Conservation (phyloP, 2,888 invertebrate genomes). For the Caenorhabditis doughertyi region DNA sequence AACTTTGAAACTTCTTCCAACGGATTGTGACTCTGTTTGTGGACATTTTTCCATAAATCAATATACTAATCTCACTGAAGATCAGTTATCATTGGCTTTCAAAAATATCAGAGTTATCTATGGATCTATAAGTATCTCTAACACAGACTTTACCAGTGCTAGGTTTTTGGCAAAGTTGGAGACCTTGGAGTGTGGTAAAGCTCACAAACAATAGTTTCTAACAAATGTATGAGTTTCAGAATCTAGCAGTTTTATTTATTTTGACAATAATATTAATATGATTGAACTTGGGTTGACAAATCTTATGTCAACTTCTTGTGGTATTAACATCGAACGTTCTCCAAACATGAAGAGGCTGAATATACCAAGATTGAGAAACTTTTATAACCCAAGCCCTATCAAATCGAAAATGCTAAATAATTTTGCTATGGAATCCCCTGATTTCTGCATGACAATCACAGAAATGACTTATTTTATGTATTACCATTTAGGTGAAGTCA, state of each 20-base stretch:
- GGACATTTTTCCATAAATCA: background rate
- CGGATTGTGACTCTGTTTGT: background rate
- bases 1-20: background rate
- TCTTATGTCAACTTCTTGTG: no score
- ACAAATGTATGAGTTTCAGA: background rate
- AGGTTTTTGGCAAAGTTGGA: background rate
- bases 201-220: background rate
- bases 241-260: background rate
- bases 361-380: no score
- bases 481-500: no score
- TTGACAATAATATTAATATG: no score
- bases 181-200: background rate
- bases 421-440: no score
- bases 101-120: background rate
- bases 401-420: no score
- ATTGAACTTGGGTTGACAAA: no score
- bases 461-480: no score
- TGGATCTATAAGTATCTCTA: background rate
- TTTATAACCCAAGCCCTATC: no score
- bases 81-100: background rate
- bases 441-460: no score
- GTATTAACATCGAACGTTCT: no score
- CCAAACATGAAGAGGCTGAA: no score
- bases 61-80: background rate
- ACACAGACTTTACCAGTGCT: background rate